Evolutionary conservation across 2,797 vertebrate genomes (phyloP), one percentile per base, ranked within the genome.

Genomic region (Phrynocephalus vlangalii): DNA sequence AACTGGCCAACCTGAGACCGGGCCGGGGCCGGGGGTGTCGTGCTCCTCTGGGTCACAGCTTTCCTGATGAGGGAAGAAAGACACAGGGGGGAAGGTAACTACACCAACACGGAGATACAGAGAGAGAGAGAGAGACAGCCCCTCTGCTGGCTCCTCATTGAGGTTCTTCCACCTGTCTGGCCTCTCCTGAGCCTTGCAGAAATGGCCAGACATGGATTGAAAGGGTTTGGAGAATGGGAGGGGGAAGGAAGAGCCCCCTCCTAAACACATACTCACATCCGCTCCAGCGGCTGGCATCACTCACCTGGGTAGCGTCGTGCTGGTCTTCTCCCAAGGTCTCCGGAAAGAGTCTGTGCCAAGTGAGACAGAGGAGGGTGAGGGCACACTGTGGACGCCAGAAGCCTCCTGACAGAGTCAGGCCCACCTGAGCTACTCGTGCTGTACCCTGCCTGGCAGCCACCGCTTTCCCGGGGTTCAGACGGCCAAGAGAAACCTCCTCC

Each of bases 251-350:
- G 52, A 13, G 9, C 52, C 13, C 11, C 13, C 52, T 56, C 10
- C 6, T 11, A 44, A 3, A 44, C 38, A 44, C 38, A 44, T 5
- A 44, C 38, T 4, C 38, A 44, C 38, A 44, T 44, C 38, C 38
- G 38, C 20, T 30, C n/a, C 6, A 38, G 6, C 7, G 1, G 6
- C 6, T n/a, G 38, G 15, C 3, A 1, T 18, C 67, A 44, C 93
- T 83, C 94, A 98, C 98, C 98, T 97, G 67, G 98, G 97, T 80
- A 98, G 85, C 0, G 97, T 97, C 83, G 96, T 94, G 86, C 95
- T 96, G 83, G 94, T 95, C 90, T 97, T 98, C 89, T 98, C 98
- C 96, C 96, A 97, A 0, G 96, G 95, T 84, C 96, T 98, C 89
- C 96, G 97, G 48, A 94, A 89, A 13, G 93, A 76, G 75, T 98